These are phyloP conservation scores for Drosophila sucinea DNA, from an alignment of 1,140 invertebrate genomes.

Conservation along the genomic window DNA sequence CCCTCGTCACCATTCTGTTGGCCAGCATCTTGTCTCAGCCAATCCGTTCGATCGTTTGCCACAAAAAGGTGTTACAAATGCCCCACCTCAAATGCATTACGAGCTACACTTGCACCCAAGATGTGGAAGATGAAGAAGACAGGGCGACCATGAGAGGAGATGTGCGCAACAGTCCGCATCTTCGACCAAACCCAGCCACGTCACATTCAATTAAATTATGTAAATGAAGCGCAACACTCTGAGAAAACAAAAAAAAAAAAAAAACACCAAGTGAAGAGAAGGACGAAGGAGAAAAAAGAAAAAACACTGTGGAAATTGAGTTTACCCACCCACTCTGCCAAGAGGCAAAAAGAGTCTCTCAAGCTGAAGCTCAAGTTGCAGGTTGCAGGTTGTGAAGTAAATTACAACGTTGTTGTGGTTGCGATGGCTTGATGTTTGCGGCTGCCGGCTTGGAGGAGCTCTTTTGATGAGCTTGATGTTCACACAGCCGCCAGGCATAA, in stretches of 20 bases:
- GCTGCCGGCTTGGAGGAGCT: conserved; percentile 34
- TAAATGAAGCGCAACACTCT: conserved; percentile 72
- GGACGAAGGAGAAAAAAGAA: conserved; percentile 43
- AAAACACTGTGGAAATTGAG: conserved; percentile 53
- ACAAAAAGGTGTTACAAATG: conserved; percentile 57
- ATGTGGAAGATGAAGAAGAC: neutral
- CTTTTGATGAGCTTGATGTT: conserved; percentile 77
- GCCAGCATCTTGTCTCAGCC: neutral
- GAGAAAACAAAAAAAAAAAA: conserved; percentile 9
- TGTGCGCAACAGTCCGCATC: conserved; percentile 32
- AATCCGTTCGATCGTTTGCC: conserved; percentile 5
- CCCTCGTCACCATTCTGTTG: neutral
- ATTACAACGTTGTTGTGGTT: conserved; percentile 47
- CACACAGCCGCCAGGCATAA: conserved; percentile 81
- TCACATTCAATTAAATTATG: conserved; percentile 83
- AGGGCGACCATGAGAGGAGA: conserved; percentile 3
- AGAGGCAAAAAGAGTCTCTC: conserved; percentile 22
- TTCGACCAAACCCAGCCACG: conserved; percentile 38
- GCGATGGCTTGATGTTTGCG: conserved; percentile 30
- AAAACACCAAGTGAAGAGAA: neutral
- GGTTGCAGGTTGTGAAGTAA: conserved; percentile 45
- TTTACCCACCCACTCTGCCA: conserved; percentile 57
- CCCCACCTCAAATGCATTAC: conserved; percentile 71
- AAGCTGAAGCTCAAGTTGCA: conserved; percentile 29
- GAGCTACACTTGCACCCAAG: conserved; percentile 59